Conservation (phyloP, 2,113 vertebrate genomes). For the Podiceps cristatus region DNA sequence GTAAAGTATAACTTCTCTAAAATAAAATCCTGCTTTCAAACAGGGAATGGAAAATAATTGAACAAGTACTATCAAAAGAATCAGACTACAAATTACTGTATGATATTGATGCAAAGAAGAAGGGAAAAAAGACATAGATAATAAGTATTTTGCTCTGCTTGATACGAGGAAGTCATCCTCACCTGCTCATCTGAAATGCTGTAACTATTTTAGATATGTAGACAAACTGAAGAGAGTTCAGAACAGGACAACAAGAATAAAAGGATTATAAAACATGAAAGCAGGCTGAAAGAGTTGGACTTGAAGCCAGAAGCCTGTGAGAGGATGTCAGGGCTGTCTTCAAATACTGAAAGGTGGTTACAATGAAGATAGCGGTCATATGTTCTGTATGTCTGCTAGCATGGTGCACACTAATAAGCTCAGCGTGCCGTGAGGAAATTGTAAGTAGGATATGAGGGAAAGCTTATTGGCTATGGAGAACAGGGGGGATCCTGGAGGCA, state of each 20-base stretch:
- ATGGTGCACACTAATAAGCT: neutral
- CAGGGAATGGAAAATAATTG: neutral
- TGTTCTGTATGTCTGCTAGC: neutral
- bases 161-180: neutral
- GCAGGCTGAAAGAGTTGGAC: neutral
- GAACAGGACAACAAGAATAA: neutral
- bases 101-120: neutral
- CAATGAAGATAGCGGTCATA: neutral
- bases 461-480: too few species aligned
- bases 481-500: neutral
- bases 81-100: neutral
- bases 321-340: neutral
- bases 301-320: neutral
- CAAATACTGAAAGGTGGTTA: neutral
- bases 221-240: neutral
- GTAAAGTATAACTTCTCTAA: neutral
- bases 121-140: neutral
- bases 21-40: neutral
- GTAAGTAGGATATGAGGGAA: neutral
- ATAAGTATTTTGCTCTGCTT: neutral
- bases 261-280: neutral
- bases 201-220: neutral
- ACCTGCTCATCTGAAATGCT: neutral
- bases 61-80: neutral
- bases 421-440: neutral